phyloP scores from a whole-genome alignment of 2,888 invertebrate species.

The Drosophila siamana region DNA sequence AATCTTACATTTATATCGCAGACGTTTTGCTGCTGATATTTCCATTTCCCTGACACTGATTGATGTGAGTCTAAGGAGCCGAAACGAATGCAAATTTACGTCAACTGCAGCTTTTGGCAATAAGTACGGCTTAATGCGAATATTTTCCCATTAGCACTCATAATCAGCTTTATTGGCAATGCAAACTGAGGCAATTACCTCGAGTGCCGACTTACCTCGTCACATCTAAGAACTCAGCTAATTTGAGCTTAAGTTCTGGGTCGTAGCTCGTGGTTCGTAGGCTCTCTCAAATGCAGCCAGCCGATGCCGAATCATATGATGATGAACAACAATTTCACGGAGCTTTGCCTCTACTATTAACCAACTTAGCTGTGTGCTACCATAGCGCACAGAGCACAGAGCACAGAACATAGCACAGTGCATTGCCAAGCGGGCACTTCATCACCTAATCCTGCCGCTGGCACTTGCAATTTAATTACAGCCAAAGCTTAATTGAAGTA shows the following conservation, averaged over 20 bases:
- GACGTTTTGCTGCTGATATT: constrained; percentile 4
- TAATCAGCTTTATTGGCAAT: constrained; percentile 23
- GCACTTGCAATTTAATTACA: constrained; percentile 71
- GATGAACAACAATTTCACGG: constrained; percentile 65
- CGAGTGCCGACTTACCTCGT: not conserved
- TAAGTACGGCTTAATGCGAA: constrained; percentile 5
- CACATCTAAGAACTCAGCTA: constrained; percentile 2
- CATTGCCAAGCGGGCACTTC: constrained; percentile 8
- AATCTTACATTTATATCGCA: constrained; percentile 28
- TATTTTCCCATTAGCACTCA: constrained; percentile 10
- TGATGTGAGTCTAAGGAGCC: constrained; percentile 34
- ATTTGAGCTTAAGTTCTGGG: constrained; percentile 18
- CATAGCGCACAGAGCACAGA: too few species aligned
- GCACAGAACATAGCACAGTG: too few species aligned
- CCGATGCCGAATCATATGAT: constrained; percentile 45
- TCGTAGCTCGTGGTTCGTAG: too few species aligned
- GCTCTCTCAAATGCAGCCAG: constrained; percentile 16
- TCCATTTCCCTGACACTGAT: constrained; percentile 47
- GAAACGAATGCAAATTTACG: constrained; percentile 4
- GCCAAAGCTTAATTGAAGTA: constrained; percentile 34
- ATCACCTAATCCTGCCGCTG: constrained; percentile 28
- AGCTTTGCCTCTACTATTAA: constrained; percentile 56
- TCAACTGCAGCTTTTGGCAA: constrained; percentile 24
- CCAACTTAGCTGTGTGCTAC: constrained; percentile 11
- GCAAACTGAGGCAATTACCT: constrained; percentile 26